Evolutionary conservation across 2,797 vertebrate species (phyloP).

Genomic region (Liparis tanakae): DNA sequence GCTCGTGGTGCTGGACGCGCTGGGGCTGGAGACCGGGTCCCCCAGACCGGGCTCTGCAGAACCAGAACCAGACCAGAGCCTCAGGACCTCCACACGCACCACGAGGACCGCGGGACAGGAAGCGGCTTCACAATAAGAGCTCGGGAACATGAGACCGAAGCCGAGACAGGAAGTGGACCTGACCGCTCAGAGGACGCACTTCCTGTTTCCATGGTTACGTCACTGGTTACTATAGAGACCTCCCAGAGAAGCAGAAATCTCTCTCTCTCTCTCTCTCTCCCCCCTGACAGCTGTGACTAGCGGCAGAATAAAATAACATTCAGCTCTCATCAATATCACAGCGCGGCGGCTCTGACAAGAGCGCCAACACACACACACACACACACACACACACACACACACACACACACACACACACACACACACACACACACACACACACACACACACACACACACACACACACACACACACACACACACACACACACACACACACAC

Average conservation of each 20-base stretch:
- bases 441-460: background rate
- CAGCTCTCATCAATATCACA: conserved; percentile 95
- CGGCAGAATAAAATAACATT: conserved; percentile 98
- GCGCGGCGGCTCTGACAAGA: conserved; percentile 84
- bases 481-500: background rate
- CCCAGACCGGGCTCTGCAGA: conserved; percentile 90
- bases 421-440: conserved; percentile 48
- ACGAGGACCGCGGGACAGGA: background rate
- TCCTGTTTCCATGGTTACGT: too few species aligned
- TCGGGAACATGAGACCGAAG: background rate
- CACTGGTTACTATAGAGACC: too few species aligned
- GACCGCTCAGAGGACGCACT: background rate
- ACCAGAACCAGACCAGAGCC: background rate
- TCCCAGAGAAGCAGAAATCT: too few species aligned
- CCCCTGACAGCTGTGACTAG: conserved; percentile 93
- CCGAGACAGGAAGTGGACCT: background rate
- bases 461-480: too few species aligned
- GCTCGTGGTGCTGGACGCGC: conserved; percentile 94
- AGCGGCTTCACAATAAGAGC: background rate
- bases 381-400: conserved; percentile 16
- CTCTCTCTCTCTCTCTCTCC: conserved; percentile 76
- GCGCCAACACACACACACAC: background rate
- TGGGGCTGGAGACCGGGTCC: conserved; percentile 95
- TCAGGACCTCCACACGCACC: too few species aligned
- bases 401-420: background rate